Percentiles rank a stretch among this genome's conserved stretches.
Evolutionary conservation across 2,888 invertebrate genomes (phyloP).

Genomic region (Lycia hirtaria): DNA sequence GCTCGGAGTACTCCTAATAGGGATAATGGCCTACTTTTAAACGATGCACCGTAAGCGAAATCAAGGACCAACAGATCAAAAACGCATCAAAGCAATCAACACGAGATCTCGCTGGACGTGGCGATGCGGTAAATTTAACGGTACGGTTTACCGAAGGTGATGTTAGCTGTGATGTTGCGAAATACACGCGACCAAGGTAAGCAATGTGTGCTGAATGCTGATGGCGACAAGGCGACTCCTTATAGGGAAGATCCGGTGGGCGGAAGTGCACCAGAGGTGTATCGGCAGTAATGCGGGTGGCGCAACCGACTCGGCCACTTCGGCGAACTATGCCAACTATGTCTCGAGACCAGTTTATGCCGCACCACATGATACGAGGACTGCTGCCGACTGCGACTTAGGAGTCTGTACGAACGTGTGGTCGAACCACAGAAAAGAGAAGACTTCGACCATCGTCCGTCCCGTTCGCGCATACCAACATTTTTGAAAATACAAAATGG

Average conservation of each 20-base stretch:
- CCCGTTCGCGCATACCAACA: no score
- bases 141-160: constrained; percentile 57
- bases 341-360: constrained; percentile 29
- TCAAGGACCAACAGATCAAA: constrained; percentile 66
- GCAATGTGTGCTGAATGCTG: constrained; percentile 61
- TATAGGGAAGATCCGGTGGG: constrained; percentile 67
- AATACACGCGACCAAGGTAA: constrained; percentile 48
- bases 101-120: constrained; percentile 42
- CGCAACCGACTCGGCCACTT: constrained; percentile 51
- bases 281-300: constrained; percentile 48
- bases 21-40: constrained; percentile 37
- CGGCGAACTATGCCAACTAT: constrained; percentile 40
- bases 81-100: constrained; percentile 62
- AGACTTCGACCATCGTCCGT: no score
- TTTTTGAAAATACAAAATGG: no score
- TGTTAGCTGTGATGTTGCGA: constrained; percentile 56
- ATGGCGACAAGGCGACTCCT: constrained; percentile 71
- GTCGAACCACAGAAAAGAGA: no score
- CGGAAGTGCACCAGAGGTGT: constrained; percentile 67
- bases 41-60: constrained; percentile 44
- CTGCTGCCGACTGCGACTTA: constrained; percentile 26
- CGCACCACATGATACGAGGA: constrained; percentile 27
- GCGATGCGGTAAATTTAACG: constrained; percentile 64
- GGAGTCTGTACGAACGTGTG: no score
- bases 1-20: constrained; percentile 35